Evolutionary conservation across 64 coral and sea anemone species (phyloP), one percentile per base, ranked within the genome.

Genomic region (Stylophora pistillata): DNA sequence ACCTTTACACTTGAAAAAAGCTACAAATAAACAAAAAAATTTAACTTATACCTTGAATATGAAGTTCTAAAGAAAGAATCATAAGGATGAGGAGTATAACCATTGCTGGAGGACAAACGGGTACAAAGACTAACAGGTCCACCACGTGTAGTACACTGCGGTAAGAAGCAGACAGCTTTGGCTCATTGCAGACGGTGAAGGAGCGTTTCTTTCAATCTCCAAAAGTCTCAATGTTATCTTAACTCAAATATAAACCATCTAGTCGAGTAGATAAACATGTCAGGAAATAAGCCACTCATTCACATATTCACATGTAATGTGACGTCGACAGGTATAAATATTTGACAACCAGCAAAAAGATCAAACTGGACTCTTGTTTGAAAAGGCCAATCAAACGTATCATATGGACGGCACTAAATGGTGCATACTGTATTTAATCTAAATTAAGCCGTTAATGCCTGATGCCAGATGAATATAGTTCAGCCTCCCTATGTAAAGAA

Each of bases 231-330:
- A 84, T 32, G 27, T 27, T 70, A 65, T 68, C 23, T 27, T 14
- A 26, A 27, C 64, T 68, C 33, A 23, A 65, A 68, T 47, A 21
- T 23, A 84, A 84, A 70, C 80, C 62, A 69, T 84, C 18, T 21
- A 63, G 31, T 26, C 33, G 61, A 53, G 58, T 65, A 34, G 18
- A 13, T 79, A 84, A 84, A 70, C 34, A 84, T 20, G 80, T 84
- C 16, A 63, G 32, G 60, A 15, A 54, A 55, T 84, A 84, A 69
- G 61, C 20, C n/a, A 12, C 80, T 69, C 69, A 84, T 68, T 84
- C 69, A 84, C 61, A 30, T 53, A 84, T 69, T 84, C 37, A 84
- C 31, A 65, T 84, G 80, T 79, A 79, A 79, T 68, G 62, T 69
- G 80, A 69, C 80, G 80, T 69, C 60, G 62, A 69, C 80, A 53